Base-by-base conservation (phyloP, 2,888 invertebrate species). In the Coenonympha arcania region DNA sequence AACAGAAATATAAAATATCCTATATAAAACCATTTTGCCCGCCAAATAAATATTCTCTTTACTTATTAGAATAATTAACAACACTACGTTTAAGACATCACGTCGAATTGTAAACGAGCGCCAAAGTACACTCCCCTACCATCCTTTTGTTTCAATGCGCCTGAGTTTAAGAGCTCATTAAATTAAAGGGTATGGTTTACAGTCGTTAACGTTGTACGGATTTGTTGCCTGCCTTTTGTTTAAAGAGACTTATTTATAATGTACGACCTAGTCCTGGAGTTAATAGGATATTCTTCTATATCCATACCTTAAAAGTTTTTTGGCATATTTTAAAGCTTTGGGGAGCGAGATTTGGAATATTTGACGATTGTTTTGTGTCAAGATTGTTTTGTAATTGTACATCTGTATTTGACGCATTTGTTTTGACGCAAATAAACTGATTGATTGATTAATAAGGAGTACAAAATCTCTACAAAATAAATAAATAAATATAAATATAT, bases 81-180 rank as follows among this genome's bases (percentile, higher is more conserved):
- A 50, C 24, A 40, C 39, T 40, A 44, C 19, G 26, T 47, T 22
- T 26, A 24, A 51, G 44, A 48, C 31, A 37, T 50, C 13, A 41
- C 34, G 43, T 34, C 40, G 28, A 18, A 18, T 33, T 44, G 34
- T 44, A 51, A 48, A 51, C 44, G 44, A 46, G 54, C 43, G 53
- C 55, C 76, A 79, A 77, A 75, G 76, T 76, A 79, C 79, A 74
- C 62, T 63, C 65, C 64, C 61, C 68, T 68, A 68, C 67, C 73
- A 66, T 64, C 71, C 78, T 73, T 79, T 81, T 83, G 80, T 84
- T 76, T 71, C 63, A 63, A 60, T 65, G 65, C 60, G 73, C 65
- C 78, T 82, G 82, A 76, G 71, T 80, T 82, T 80, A 76, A 80
- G 76, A 73, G 77, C 79, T 80, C 82, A 79, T 84, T 83, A 80